phyloP scores from a whole-genome alignment of 2,888 invertebrate species.

The Pomacea canaliculata region DNA sequence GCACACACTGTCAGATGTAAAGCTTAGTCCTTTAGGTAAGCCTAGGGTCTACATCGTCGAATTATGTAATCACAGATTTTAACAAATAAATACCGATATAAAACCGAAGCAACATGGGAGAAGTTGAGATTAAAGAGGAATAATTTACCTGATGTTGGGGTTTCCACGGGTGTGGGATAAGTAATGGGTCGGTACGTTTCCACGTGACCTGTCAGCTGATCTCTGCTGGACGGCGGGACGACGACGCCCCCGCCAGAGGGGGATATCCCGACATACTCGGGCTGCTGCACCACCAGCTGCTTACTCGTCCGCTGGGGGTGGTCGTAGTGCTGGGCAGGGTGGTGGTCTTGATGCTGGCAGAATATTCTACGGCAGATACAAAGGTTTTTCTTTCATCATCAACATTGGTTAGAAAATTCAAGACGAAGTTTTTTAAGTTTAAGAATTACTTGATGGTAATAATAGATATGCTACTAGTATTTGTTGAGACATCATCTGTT shows the following conservation, averaged over 20 bases:
- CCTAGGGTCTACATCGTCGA: no score
- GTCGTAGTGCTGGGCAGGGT: neutral
- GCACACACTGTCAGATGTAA: no score
- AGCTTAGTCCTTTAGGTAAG: no score
- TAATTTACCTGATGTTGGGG: neutral
- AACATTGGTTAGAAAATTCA: neutral
- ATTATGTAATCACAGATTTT: no score
- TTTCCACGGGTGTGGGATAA: conserved; percentile 3
- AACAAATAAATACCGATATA: no score
- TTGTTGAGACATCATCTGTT: no score
- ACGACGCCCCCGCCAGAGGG: no score
- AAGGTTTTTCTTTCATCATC: neutral
- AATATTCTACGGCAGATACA: neutral
- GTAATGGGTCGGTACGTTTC: neutral
- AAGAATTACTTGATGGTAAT: no score
- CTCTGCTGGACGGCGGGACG: neutral
- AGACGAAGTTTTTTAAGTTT: no score
- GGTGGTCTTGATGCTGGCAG: conserved; percentile 6
- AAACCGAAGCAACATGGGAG: no score
- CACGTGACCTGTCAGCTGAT: conserved; percentile 2
- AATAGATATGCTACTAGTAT: no score
- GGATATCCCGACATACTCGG: neutral
- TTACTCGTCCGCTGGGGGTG: neutral
- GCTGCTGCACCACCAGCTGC: conserved; percentile 6
- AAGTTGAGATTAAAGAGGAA: no score